Conservation (phyloP, 2,888 invertebrate species). For the Caenorhabditis imperialis region DNA sequence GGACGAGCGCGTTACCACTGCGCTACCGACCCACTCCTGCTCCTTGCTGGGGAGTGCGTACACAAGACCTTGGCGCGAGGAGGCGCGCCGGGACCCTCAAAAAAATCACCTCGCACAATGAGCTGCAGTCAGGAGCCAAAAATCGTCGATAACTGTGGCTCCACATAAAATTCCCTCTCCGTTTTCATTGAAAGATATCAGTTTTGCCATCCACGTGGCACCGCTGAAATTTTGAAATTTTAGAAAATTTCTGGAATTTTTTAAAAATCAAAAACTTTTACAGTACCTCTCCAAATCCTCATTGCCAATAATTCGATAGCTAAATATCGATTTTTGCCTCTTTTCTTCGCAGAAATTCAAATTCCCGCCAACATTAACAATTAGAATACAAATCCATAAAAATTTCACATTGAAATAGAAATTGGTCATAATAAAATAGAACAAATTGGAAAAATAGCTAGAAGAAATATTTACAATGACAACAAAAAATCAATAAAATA, state of each 20-base stretch:
- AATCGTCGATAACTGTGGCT: conserved; percentile 58
- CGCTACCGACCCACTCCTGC: too few relatives aligned
- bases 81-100: too few relatives aligned
- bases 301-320: conserved; percentile 51
- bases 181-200: conserved; percentile 27
- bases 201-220: conserved; percentile 47
- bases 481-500: not conserved
- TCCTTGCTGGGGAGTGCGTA: too few relatives aligned
- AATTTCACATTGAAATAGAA: too few relatives aligned
- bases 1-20: too few relatives aligned
- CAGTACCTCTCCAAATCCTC: conserved; percentile 5
- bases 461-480: too few relatives aligned
- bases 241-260: too few relatives aligned
- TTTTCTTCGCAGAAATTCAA: conserved; percentile 39
- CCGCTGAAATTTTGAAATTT: conserved; percentile 7
- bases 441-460: too few relatives aligned
- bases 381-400: too few relatives aligned
- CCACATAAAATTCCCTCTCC: conserved; percentile 58
- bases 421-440: too few relatives aligned
- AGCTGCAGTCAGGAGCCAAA: conserved; percentile 61
- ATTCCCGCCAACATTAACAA: too few relatives aligned
- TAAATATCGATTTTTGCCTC: conserved; percentile 3
- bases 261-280: not conserved
- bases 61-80: too few relatives aligned
- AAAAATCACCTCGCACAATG: conserved; percentile 55